A percentile compares a stretch with the other conserved stretches of the same genome.
These are phyloP conservation scores for Gymnopithys bicolor DNA, from an alignment of 2,797 vertebrate species.

Conservation along the genomic window DNA sequence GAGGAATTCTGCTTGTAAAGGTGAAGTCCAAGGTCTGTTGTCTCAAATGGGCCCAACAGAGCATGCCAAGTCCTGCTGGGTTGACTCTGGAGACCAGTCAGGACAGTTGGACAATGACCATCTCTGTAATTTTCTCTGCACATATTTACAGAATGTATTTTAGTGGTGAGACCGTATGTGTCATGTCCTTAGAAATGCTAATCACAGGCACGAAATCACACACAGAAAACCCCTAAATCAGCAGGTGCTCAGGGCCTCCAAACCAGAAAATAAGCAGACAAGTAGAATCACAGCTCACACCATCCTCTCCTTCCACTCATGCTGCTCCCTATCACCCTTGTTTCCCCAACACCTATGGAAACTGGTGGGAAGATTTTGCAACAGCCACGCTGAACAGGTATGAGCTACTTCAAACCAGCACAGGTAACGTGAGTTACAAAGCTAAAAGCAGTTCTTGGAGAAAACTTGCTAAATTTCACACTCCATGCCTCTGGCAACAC, in stretches of 20 bases:
- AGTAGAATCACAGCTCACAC: constrained; percentile 54
- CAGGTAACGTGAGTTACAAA: not conserved
- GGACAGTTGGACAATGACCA: constrained; percentile 53
- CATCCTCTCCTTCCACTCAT: constrained; percentile 26
- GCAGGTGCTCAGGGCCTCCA: constrained; percentile 5
- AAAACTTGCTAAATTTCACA: not conserved
- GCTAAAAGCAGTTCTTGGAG: not conserved
- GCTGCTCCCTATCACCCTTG: not conserved
- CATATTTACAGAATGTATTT: constrained; percentile 7
- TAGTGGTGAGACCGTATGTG: constrained; percentile 22
- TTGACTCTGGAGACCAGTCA: constrained; percentile 1
- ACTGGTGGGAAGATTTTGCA: constrained; percentile 18
- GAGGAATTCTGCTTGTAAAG: not conserved
- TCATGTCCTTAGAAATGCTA: constrained; percentile 65
- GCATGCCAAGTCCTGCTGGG: not conserved
- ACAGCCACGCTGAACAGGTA: not conserved
- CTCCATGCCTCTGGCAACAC: not conserved
- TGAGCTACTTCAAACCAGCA: not conserved
- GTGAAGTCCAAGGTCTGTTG: not conserved
- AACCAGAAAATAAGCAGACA: constrained; percentile 61
- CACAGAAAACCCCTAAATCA: constrained; percentile 52
- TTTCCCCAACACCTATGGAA: constrained; percentile 46
- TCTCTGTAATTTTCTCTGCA: constrained; percentile 48
- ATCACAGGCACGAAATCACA: constrained; percentile 49
- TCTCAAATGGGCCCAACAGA: not conserved